phyloP scores from a whole-genome alignment of 2,888 invertebrate species.

The Calliopum simillimum region DNA sequence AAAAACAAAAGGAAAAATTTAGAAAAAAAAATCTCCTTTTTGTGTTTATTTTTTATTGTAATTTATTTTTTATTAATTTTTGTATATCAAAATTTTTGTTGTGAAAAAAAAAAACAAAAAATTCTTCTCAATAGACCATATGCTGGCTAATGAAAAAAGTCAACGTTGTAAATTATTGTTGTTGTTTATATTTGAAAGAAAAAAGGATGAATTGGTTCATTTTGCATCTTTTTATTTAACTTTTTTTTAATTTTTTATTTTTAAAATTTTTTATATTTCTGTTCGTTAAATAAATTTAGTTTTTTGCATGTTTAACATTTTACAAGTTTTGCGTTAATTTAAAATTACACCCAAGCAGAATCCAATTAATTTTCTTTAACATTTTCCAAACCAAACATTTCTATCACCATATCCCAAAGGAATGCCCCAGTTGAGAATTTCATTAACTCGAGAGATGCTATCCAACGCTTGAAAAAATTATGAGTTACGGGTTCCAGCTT shows the following conservation, averaged over 20 bases:
- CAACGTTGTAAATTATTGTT: slow-evolving; percentile 25
- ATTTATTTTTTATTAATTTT: slow-evolving; percentile 29
- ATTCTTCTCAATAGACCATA: too few species aligned
- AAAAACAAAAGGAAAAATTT: slow-evolving; percentile 7
- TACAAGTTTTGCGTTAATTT: slow-evolving; percentile 17
- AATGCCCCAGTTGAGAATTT: background rate
- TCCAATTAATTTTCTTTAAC: slow-evolving; percentile 5
- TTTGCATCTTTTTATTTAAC: slow-evolving; percentile 36
- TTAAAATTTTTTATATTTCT: too few species aligned
- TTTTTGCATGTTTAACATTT: slow-evolving; percentile 21
- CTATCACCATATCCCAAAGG: background rate
- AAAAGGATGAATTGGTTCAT: slow-evolving; percentile 19
- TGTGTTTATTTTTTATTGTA: slow-evolving; percentile 32
- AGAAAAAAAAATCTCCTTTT: slow-evolving; percentile 38
- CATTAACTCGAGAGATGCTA: background rate
- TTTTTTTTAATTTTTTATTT: slow-evolving; percentile 27
- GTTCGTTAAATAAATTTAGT: slow-evolving; percentile 30
- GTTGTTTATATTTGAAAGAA: slow-evolving; percentile 33
- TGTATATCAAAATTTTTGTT: slow-evolving; percentile 37
- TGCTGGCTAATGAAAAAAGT: too few species aligned
- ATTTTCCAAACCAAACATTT: slow-evolving; percentile 4
- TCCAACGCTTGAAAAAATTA: too few species aligned
- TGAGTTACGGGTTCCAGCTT: too few species aligned
- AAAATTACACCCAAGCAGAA: slow-evolving; percentile 12
- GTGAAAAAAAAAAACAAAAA: background rate